A percentile compares a stretch with the other conserved stretches of the same genome.
Conservation (phyloP, 2,113 vertebrate genomes). For the Anoplopoma fimbria region DNA sequence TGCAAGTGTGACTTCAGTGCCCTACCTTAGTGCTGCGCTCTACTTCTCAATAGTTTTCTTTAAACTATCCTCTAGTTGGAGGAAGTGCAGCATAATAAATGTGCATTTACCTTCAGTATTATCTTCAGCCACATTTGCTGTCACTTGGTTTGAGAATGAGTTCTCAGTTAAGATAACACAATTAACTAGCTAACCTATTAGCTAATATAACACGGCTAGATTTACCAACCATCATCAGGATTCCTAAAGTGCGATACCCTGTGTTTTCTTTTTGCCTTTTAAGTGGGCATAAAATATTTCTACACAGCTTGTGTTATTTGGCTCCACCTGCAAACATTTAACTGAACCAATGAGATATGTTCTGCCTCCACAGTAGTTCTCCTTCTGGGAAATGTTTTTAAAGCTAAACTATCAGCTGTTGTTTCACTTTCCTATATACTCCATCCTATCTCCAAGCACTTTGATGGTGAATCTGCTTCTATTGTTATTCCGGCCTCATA, state of each 20-base stretch:
- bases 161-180: neutral
- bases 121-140: neutral
- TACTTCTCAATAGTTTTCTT: neutral
- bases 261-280: neutral
- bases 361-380: constrained; percentile 20
- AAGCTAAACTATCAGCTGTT: neutral
- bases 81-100: neutral
- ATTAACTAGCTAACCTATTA: neutral
- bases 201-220: neutral
- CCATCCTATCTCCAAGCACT: constrained; percentile 72
- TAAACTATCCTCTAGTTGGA: constrained; percentile 7
- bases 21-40: neutral
- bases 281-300: neutral
- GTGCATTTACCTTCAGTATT: constrained; percentile 1
- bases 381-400: constrained; percentile 20
- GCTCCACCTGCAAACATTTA: constrained; percentile 2
- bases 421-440: constrained; percentile 36
- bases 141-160: neutral
- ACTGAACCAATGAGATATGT: constrained; percentile 57
- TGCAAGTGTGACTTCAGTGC: neutral
- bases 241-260: neutral
- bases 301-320: neutral
- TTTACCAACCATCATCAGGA: neutral
- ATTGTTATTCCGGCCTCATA: constrained; percentile 50
- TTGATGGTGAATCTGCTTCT: constrained; percentile 53